Evolutionary conservation across 2,113 vertebrate species (phyloP), one percentile per base, ranked within the genome.

Genomic region (Lynx canadensis): DNA sequence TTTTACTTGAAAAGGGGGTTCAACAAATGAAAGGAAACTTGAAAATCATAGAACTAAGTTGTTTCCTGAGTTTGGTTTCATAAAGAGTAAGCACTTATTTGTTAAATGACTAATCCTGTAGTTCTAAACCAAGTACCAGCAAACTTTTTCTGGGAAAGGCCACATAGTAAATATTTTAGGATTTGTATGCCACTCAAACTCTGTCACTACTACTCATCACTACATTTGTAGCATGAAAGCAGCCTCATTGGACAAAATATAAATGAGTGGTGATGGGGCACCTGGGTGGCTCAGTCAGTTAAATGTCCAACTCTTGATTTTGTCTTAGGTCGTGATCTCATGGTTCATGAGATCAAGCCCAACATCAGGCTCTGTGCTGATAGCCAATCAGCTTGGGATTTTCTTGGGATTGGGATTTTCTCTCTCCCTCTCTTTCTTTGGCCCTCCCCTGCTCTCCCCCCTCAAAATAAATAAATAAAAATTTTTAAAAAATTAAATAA

Each of bases 111-210:
- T 85, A 5, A 41, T 65, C 41, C 36, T 27, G 0, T 80, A 31
- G 13, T 60, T 85, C 21, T 89, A 95, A 95, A 85, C 12, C 41
- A 86, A 57, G 38, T 57, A 12, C 73, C 19, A 66, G 33, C 19
- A 80, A 93, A 48, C 7, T 50, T 95, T 63, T 79, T 90, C 73
- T 93, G 19, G 2, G n/a, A 86, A 90, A 74, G 19, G 41, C 41
- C 52, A 93, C 36, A 57, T 29, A 65, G 71, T 66, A 74, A 79
- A 80, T 89, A 93, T 38, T 90, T 97, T 66, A 85, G 63, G 36
- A 5, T 79, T 65, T 89, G 12, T 89, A 45, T 52, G 41, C 50
- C 89, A 85, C 52, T 65, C 13, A 91, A 4, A 41, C 33, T 91
- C 76, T 89, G 63, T 88, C 84, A 92, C 66, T 95, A 48, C 7